These are phyloP conservation scores for Incurvaria masculella DNA, from an alignment of 2,888 invertebrate genomes.

Conservation along the genomic window DNA sequence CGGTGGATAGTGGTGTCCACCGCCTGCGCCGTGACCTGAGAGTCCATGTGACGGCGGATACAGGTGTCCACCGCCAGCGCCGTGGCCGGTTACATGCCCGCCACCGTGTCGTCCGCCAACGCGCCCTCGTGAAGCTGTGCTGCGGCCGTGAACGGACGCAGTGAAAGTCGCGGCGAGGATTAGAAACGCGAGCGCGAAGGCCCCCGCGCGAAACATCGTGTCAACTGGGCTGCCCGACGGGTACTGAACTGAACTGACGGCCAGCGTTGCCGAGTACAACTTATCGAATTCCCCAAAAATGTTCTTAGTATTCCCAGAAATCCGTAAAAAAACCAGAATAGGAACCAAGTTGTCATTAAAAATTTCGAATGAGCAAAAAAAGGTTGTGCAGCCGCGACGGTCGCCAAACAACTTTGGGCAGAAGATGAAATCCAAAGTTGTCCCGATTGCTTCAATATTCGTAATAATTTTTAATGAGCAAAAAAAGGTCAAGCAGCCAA, in stretches of 20 bases:
- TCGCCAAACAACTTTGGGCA: no score
- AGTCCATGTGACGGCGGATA: conserved; percentile 26
- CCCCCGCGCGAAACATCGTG: not conserved
- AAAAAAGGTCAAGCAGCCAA: no score
- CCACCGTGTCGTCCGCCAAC: not conserved
- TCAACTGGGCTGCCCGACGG: not conserved
- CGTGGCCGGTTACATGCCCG: not conserved
- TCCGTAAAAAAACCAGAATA: no score
- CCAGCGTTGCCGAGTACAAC: no score
- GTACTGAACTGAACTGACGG: not conserved
- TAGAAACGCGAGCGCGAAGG: not conserved
- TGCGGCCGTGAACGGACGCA: not conserved
- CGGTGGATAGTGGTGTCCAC: conserved; percentile 9
- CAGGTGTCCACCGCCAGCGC: conserved; percentile 17
- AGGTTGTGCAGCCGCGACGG: no score
- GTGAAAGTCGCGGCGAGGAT: not conserved
- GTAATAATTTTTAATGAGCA: no score
- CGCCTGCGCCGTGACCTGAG: conserved; percentile 4
- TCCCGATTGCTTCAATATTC: no score
- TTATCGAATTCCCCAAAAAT: no score
- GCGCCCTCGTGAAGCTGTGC: conserved; percentile 1
- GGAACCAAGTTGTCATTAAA: no score
- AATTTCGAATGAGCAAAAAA: no score
- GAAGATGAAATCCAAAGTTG: no score
- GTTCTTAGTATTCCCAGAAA: no score